Conservation (phyloP, 2,888 invertebrate genomes). For the Athalia cordata region DNA sequence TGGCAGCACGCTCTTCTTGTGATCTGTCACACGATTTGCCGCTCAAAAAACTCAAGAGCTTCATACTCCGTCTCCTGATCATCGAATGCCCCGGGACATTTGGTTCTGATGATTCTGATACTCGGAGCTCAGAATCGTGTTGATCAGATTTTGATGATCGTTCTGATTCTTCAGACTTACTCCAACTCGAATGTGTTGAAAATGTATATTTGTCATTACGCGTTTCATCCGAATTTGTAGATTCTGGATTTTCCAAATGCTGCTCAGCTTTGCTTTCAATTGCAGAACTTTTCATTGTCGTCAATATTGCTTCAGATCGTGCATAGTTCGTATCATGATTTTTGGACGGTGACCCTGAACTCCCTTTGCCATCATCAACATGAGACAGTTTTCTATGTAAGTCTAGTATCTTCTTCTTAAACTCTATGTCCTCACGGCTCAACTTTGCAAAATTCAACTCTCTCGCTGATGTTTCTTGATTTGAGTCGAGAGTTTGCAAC, state of each 20-base stretch:
- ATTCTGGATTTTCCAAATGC: background rate
- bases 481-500: slow-evolving; percentile 18
- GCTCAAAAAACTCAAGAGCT: slow-evolving; percentile 68
- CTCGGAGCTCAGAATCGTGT: background rate
- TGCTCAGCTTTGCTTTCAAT: background rate
- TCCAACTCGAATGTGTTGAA: background rate
- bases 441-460: slow-evolving; percentile 65
- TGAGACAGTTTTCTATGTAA: slow-evolving; percentile 65
- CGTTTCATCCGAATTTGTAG: background rate
- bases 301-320: slow-evolving; percentile 32
- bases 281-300: background rate
- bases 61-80: slow-evolving; percentile 65
- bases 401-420: slow-evolving; percentile 69
- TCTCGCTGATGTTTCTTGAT: slow-evolving; percentile 47
- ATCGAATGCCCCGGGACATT: slow-evolving; percentile 63
- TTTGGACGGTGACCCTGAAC: slow-evolving; percentile 49
- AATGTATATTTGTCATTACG: background rate
- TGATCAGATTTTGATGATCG: background rate
- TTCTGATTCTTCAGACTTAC: slow-evolving; percentile 5
- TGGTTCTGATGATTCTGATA: slow-evolving; percentile 57
- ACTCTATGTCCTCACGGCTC: slow-evolving; percentile 68
- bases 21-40: slow-evolving; percentile 64
- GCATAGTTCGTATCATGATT: slow-evolving; percentile 28
- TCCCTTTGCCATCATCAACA: slow-evolving; percentile 44
- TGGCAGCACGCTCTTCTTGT: slow-evolving; percentile 67